These are phyloP conservation scores for Speoplatyrhinus poulsoni DNA, from an alignment of 2,113 vertebrate species.

Conservation along the genomic window DNA sequence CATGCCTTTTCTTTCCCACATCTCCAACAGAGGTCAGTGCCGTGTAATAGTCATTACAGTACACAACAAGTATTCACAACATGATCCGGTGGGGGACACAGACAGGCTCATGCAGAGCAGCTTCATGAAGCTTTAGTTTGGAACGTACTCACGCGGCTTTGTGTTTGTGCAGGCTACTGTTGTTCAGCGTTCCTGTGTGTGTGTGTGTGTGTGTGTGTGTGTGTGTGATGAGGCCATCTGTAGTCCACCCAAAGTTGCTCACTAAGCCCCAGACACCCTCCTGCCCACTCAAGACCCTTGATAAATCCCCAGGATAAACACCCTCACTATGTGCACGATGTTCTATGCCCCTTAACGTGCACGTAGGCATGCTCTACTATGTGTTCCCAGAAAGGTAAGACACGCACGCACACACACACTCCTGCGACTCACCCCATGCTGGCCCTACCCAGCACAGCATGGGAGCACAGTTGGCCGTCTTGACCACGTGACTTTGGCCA, in stretches of 20 bases:
- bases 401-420: neutral
- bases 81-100: neutral
- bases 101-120: slow-evolving; percentile 25
- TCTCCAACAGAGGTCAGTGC: no score
- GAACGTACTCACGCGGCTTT: slow-evolving; percentile 33
- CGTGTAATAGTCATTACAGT: neutral
- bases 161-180: slow-evolving; percentile 37
- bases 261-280: slow-evolving; percentile 10
- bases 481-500: slow-evolving; percentile 53
- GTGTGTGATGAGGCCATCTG: slow-evolving; percentile 34
- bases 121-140: slow-evolving; percentile 42
- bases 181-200: slow-evolving; percentile 35
- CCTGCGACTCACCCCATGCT: neutral
- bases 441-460: slow-evolving; percentile 2
- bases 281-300: neutral
- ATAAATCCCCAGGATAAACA: slow-evolving; percentile 21
- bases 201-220: slow-evolving; percentile 12
- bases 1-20: no score
- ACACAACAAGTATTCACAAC: neutral
- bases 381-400: no score
- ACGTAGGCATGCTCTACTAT: neutral
- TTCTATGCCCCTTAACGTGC: slow-evolving; percentile 1
- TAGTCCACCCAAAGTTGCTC: slow-evolving; percentile 44
- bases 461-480: slow-evolving; percentile 37
- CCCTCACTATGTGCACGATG: slow-evolving; percentile 7